A percentile compares a stretch with the other conserved stretches of the same genome.
phyloP scores from a whole-genome alignment of 37 sponge, comb jelly and placozoan species.

The Aphrocallistes beatrix region DNA sequence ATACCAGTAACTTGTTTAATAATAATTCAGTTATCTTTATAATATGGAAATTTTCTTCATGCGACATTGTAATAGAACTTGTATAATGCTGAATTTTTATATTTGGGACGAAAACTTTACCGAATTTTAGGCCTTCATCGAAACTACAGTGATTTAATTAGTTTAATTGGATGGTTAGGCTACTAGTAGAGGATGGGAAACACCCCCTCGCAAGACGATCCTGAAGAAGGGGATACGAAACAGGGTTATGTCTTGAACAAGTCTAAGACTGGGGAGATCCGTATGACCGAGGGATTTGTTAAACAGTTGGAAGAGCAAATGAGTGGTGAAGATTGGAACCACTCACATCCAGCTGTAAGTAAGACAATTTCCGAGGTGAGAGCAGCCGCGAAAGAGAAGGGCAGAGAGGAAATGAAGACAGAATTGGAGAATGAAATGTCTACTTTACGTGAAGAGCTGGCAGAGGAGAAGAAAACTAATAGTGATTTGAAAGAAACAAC shows the following conservation, averaged over 20 bases:
- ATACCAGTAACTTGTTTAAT: too few species aligned
- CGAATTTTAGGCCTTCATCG: too few species aligned
- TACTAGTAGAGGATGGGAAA: constrained; percentile 12
- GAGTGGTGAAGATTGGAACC: neutral
- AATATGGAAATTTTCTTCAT: too few species aligned
- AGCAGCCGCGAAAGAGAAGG: neutral
- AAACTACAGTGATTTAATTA: too few species aligned
- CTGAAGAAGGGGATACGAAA: neutral
- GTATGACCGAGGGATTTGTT: neutral
- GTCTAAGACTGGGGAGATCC: neutral
- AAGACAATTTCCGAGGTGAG: neutral
- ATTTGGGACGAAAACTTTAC: too few species aligned
- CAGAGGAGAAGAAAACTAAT: neutral
- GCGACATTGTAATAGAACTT: too few species aligned
- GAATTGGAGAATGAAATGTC: neutral
- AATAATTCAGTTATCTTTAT: too few species aligned
- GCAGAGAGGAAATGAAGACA: neutral
- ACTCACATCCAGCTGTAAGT: neutral
- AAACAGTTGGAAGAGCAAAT: neutral
- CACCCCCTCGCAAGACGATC: neutral
- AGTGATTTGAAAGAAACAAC: neutral
- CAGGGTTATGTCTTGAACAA: neutral
- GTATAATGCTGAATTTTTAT: too few species aligned
- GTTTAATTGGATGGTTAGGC: too few species aligned
- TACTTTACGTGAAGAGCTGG: neutral